Percentiles rank a stretch among this genome's conserved stretches.
Evolutionary conservation across 2,797 vertebrate genomes (phyloP).

Genomic region (Platalea minor): DNA sequence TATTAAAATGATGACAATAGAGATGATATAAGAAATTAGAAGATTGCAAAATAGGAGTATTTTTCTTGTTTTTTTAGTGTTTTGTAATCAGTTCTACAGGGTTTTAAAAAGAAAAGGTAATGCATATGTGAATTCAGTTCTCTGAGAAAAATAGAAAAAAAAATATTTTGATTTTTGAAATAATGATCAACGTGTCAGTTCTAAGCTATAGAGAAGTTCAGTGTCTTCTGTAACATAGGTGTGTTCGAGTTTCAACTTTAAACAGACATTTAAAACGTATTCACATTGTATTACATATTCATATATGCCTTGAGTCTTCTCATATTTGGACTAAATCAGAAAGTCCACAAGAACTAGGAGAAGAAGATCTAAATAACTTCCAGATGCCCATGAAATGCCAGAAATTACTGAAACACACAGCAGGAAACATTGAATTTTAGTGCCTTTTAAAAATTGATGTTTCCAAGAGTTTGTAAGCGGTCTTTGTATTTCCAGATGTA

Average conservation of each 20-base stretch:
- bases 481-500: not conserved
- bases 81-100: not conserved
- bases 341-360: not conserved
- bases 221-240: not conserved
- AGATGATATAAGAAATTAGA: not conserved
- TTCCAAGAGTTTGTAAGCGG: not conserved
- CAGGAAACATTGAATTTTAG: not conserved
- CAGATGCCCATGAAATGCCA: not conserved
- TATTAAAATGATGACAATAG: not conserved
- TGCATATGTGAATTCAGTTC: not conserved
- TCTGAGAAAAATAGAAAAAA: not conserved
- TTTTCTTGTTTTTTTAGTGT: not conserved
- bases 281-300: not conserved
- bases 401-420: not conserved
- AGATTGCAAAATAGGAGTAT: not conserved
- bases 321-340: not conserved
- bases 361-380: not conserved
- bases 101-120: not conserved
- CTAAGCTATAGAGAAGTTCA: not conserved
- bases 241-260: not conserved
- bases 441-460: not conserved
- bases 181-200: not conserved
- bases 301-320: not conserved
- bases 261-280: not conserved
- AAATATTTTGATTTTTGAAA: not conserved